Conservation (phyloP, 2,113 vertebrate species). For the Odocoileus virginianus region DNA sequence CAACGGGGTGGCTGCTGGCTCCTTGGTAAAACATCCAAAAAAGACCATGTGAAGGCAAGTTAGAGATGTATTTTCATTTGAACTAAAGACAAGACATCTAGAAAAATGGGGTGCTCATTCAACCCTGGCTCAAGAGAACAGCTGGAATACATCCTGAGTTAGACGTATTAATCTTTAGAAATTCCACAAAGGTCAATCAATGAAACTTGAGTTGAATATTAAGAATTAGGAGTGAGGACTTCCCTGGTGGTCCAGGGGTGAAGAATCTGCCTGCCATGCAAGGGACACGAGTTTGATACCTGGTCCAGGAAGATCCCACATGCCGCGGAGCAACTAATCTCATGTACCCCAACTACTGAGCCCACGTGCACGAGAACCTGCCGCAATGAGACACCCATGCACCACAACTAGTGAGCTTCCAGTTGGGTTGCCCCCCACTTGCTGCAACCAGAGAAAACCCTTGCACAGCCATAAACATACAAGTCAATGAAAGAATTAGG, state of each 20-base stretch:
- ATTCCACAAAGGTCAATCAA: background rate
- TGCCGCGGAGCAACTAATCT: background rate
- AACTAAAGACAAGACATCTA: background rate
- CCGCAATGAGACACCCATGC: fast-evolving
- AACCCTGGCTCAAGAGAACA: background rate
- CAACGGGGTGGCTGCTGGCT: background rate
- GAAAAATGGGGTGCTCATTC: background rate
- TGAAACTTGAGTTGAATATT: background rate
- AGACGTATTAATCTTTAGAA: background rate
- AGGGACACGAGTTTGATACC: background rate
- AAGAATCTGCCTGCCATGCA: background rate
- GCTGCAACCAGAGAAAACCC: background rate
- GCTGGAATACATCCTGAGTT: background rate
- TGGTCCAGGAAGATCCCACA: background rate
- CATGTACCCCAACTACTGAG: background rate
- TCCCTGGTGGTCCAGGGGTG: background rate
- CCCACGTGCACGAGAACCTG: fast-evolving
- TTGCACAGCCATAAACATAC: background rate
- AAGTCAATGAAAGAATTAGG: background rate
- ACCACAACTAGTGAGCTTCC: fast-evolving
- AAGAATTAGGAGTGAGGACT: background rate
- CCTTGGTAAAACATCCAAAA: background rate
- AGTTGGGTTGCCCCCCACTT: background rate
- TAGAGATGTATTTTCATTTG: background rate
- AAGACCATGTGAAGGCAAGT: background rate